Percentiles rank a stretch among this genome's conserved stretches.
Conservation (phyloP, 2,797 vertebrate species). For the Atherinosoma microstoma region DNA sequence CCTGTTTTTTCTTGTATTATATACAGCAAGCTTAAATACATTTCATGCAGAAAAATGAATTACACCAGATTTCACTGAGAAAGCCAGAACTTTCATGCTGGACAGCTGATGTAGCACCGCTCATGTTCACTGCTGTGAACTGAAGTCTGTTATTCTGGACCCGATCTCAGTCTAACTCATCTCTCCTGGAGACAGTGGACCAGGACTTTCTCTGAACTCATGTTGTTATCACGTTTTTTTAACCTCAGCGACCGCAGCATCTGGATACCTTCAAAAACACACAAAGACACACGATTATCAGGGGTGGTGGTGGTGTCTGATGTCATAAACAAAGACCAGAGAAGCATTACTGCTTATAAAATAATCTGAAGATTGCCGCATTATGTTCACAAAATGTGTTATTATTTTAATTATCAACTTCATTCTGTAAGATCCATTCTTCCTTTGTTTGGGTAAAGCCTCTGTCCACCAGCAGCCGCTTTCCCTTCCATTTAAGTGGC, state of each 20-base stretch:
- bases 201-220: conserved; percentile 68
- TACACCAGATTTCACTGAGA: conserved; percentile 13
- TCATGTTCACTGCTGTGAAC: neutral
- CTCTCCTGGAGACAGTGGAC: conserved; percentile 63
- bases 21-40: conserved; percentile 9
- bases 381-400: too few relatives aligned
- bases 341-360: too few relatives aligned
- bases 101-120: neutral
- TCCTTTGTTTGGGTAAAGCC: too few relatives aligned
- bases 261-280: conserved; percentile 59
- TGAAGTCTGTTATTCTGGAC: neutral
- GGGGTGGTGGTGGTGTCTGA: neutral
- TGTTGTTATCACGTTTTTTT: conserved; percentile 51
- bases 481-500: too few relatives aligned
- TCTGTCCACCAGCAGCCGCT: too few relatives aligned
- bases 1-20: conserved; percentile 8
- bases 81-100: neutral
- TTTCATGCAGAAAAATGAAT: conserved; percentile 22
- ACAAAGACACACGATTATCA: conserved; percentile 24
- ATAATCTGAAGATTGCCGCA: neutral
- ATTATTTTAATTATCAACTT: too few relatives aligned
- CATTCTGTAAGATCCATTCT: too few relatives aligned
- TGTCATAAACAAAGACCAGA: neutral
- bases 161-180: conserved; percentile 30
- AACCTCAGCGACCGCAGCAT: conserved; percentile 54